Conservation (phyloP, 1,140 invertebrate species). For the Drosophila azteca region DNA sequence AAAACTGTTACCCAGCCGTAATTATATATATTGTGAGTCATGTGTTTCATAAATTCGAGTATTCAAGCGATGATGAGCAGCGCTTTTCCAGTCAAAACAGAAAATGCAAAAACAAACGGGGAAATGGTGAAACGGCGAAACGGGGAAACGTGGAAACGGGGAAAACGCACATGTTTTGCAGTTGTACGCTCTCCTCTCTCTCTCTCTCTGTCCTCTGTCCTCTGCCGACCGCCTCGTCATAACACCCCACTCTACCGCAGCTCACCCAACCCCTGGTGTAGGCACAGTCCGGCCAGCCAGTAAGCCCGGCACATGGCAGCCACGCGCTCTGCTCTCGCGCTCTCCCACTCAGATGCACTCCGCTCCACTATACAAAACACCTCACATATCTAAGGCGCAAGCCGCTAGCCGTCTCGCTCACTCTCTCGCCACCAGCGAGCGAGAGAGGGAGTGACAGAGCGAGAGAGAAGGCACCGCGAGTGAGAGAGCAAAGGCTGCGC, state of each 20-base stretch:
- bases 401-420: conserved; percentile 65
- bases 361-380: conserved; percentile 73
- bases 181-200: conserved; percentile 29
- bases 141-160: not conserved
- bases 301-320: conserved; percentile 76
- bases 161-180: conserved; percentile 60
- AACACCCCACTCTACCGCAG: conserved; percentile 6
- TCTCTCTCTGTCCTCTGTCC: conserved; percentile 10
- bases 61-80: conserved; percentile 45
- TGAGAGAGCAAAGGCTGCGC: conserved; percentile 57
- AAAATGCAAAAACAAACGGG: conserved; percentile 29
- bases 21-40: conserved; percentile 59
- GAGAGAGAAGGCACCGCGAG: conserved; percentile 31
- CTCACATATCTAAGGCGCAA: conserved; percentile 72
- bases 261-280: conserved; percentile 10
- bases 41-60: conserved; percentile 66
- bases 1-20: conserved; percentile 10
- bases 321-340: conserved; percentile 68
- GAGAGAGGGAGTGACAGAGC: conserved; percentile 47
- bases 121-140: conserved; percentile 8
- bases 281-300: conserved; percentile 57
- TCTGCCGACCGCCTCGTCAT: conserved; percentile 11
- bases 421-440: conserved; percentile 47
- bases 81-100: conserved; percentile 72
- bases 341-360: conserved; percentile 78